Evolutionary conservation across 2,888 invertebrate species (phyloP).

Genomic region (Lamproptera curius): DNA sequence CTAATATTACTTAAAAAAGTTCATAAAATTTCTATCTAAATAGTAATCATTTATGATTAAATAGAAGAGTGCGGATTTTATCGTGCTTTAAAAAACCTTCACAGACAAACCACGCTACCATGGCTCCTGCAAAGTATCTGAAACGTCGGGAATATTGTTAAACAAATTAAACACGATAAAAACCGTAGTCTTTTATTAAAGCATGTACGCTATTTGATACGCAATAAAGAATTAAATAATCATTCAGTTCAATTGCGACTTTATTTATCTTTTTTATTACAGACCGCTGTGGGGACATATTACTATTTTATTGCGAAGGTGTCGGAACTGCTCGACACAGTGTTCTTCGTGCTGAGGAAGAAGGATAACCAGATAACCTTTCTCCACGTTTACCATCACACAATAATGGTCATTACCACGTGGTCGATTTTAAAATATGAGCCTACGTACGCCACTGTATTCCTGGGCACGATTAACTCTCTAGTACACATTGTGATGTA

Average conservation of each 20-base stretch:
- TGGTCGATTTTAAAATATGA: conserved; percentile 83
- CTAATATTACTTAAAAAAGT: no score
- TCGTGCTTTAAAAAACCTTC: no score
- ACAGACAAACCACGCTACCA: not conserved
- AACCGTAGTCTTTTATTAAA: no score
- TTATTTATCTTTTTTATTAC: conserved; percentile 21
- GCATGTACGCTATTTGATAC: not conserved
- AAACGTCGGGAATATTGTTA: no score
- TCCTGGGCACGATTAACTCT: conserved; percentile 82
- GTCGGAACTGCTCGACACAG: conserved; percentile 84
- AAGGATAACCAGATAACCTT: conserved; percentile 85
- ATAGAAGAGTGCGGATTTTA: no score
- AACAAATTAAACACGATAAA: no score
- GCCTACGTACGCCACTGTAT: conserved; percentile 82
- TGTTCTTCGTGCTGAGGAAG: conserved; percentile 91
- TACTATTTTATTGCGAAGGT: conserved; percentile 85
- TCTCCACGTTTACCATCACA: conserved; percentile 91
- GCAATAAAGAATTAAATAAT: not conserved
- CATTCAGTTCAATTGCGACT: not conserved
- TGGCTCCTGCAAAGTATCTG: no score
- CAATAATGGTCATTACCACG: conserved; percentile 81
- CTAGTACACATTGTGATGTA: conserved; percentile 88
- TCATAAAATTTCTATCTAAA: no score
- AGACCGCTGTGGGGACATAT: conserved; percentile 54
- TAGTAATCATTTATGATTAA: no score